Evolutionary conservation across 2,797 vertebrate genomes (phyloP).

Genomic region (Silurus lanzhouensis): DNA sequence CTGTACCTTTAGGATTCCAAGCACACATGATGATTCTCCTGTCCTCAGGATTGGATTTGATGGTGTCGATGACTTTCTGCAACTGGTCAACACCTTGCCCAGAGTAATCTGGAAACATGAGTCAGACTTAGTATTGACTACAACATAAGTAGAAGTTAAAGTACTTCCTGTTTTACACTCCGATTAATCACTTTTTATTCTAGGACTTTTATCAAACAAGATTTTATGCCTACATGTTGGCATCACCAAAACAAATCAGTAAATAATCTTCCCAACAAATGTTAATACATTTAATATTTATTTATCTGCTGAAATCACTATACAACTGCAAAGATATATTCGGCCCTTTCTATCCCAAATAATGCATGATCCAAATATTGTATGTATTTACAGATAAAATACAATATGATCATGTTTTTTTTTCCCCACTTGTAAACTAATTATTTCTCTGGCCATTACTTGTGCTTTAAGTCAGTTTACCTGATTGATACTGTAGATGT

Average conservation of each 20-base stretch:
- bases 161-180: neutral
- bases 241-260: neutral
- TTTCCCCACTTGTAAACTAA: too few species aligned
- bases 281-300: neutral
- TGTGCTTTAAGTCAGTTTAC: too few species aligned
- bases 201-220: neutral
- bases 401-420: too few species aligned
- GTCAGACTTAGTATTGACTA: neutral
- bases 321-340: neutral
- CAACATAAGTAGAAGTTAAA: neutral
- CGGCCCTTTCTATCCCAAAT: neutral
- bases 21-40: slow-evolving; percentile 95
- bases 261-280: neutral
- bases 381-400: too few species aligned
- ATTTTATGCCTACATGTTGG: too few species aligned
- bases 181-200: neutral
- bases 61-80: slow-evolving; percentile 90
- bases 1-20: slow-evolving; percentile 95
- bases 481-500: too few species aligned
- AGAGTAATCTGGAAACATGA: slow-evolving; percentile 82
- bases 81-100: slow-evolving; percentile 94
- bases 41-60: slow-evolving; percentile 90
- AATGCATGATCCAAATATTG: neutral
- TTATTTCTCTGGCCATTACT: too few species aligned
- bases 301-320: neutral